Percentiles rank a stretch among this genome's conserved stretches.
Evolutionary conservation across 2,113 vertebrate species (phyloP).

Genomic region (Prionailurus bengalensis): DNA sequence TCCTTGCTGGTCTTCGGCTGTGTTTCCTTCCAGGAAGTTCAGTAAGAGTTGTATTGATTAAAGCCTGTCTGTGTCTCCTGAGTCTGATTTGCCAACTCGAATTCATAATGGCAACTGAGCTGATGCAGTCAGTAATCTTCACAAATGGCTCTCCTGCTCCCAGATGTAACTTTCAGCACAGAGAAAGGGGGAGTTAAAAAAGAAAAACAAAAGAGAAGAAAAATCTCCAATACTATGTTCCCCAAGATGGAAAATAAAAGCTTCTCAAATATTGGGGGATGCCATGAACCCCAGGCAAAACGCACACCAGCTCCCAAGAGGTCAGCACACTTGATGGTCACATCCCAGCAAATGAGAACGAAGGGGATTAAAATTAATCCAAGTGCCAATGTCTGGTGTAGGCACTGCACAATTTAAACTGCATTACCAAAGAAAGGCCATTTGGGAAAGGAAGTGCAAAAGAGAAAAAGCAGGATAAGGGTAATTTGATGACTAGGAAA

Average conservation of each 20-base stretch:
- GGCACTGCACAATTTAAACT: constrained; percentile 68
- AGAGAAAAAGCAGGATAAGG: constrained; percentile 74
- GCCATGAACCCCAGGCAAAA: constrained; percentile 24
- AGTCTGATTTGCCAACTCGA: not conserved
- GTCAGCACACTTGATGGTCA: not conserved
- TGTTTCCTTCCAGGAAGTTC: constrained; percentile 19
- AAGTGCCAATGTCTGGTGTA: constrained; percentile 47
- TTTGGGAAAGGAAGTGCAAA: constrained; percentile 75
- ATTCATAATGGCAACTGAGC: not conserved
- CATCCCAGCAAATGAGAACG: constrained; percentile 9
- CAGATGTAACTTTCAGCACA: constrained; percentile 15
- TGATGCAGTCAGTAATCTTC: not conserved
- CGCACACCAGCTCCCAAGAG: not conserved
- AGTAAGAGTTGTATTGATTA: not conserved
- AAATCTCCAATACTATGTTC: not conserved
- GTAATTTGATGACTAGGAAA: constrained; percentile 75
- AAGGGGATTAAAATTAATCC: constrained; percentile 74
- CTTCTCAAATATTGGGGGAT: not conserved
- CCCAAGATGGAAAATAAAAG: constrained; percentile 27
- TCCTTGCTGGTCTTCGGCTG: not conserved
- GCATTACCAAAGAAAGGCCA: constrained; percentile 71
- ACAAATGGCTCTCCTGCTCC: not conserved
- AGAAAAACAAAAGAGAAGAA: not conserved
- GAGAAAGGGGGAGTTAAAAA: not conserved
- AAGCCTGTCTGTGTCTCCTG: not conserved